Evolutionary conservation across 2,797 vertebrate species (phyloP), one percentile per base, ranked within the genome.

Genomic region (Rachycentron canadum): DNA sequence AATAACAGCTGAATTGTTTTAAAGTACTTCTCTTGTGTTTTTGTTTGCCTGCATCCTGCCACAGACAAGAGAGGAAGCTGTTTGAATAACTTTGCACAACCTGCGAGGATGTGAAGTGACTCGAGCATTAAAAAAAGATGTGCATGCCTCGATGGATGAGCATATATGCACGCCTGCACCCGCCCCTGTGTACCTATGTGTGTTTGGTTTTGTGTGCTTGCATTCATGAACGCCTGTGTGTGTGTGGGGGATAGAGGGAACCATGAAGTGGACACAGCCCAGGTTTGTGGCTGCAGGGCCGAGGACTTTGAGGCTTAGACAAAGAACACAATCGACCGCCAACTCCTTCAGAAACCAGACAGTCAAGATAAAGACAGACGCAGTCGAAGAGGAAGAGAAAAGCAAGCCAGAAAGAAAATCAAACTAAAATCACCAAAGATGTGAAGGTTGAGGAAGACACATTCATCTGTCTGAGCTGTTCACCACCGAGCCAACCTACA

Each of bases 71-170:
- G 38, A 57, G 71, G 78, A 86, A 55, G 56, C 32, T 63, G 70
- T 85, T 69, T 28, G 69, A 88, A 69, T 62, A 64, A 61, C 80
- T 64, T 76, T 82, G 60, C 69, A 68, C 49, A 64, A 71, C 69
- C 71, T 66, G 40, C 3, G 49, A 66, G 47, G 81, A 85, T 85
- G 50, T 28, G 64, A 89, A 81, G 79, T 77, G 86, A 81, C 82
- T 76, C 0, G 10, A 59, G 19, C 81, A 86, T 91, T 78, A 88
- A 90, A 86, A 86, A 88, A 86, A 82, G 57, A 89, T 89, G 78
- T 0, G 41, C 66, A 32, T 63, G 79, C 63, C 68, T 76, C 41
- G 0, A 36, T 1, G 8, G 71, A 68, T 68, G 69, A 53, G 70
- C 72, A 68, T 34, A 56, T 38, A 68, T 61, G 74, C 32, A 47